phyloP scores from a whole-genome alignment of 2,113 vertebrate species.

The Chrysochloris asiatica region DNA sequence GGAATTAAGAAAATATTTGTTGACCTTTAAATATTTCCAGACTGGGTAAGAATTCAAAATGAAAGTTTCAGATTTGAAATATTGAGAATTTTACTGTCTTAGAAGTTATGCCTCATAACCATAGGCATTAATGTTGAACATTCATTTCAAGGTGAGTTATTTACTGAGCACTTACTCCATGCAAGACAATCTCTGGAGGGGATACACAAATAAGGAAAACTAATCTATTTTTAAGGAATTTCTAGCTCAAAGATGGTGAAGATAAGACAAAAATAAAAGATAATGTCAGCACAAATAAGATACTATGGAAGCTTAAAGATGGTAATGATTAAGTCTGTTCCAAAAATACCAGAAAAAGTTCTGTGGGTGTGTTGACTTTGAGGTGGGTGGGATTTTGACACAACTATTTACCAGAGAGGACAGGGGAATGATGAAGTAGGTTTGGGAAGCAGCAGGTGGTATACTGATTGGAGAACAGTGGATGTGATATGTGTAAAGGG shows the following conservation, averaged over 20 bases:
- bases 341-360: not conserved
- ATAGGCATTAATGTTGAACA: not conserved
- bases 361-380: not conserved
- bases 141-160: not conserved
- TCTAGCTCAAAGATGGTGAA: not conserved
- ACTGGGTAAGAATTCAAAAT: not conserved
- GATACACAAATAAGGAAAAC: not conserved
- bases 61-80: not conserved
- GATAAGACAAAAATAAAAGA: not conserved
- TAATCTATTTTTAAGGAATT: not conserved
- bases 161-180: not conserved
- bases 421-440: not conserved
- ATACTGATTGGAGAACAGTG: not conserved
- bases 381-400: not conserved
- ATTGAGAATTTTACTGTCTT: not conserved
- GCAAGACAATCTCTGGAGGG: not conserved
- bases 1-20: conserved; percentile 10
- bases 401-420: not conserved
- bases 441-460: not conserved
- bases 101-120: not conserved
- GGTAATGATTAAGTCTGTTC: not conserved
- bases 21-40: conserved; percentile 36
- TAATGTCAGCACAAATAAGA: not conserved
- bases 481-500: not conserved
- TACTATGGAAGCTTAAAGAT: not conserved